These are phyloP conservation scores for Macheiramphus alcinus DNA, from an alignment of 2,113 vertebrate species.

Conservation along the genomic window DNA sequence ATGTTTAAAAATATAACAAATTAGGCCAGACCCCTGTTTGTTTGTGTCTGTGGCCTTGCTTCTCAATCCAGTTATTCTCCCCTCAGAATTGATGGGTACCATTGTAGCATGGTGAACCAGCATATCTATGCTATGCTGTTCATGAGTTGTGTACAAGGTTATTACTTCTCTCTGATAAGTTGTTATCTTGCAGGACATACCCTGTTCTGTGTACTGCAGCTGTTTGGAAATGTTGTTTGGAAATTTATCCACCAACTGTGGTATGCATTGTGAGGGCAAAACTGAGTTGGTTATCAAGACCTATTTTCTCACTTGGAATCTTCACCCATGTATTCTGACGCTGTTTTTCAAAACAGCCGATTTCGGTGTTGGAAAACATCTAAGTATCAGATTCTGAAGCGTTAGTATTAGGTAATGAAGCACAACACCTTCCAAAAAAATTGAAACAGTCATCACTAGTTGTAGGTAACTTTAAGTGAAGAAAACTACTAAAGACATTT, in stretches of 20 bases:
- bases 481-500: background rate
- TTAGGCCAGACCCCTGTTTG: background rate
- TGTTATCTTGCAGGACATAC: background rate
- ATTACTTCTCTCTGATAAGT: background rate
- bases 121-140: background rate
- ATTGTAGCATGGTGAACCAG: background rate
- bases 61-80: background rate
- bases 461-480: background rate
- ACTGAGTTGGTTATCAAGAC: background rate
- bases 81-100: background rate
- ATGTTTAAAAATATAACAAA: background rate
- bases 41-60: background rate
- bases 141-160: background rate
- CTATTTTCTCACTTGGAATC: background rate
- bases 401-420: background rate
- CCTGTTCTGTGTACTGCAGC: background rate
- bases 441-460: background rate
- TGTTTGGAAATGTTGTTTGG: fast-evolving
- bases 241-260: background rate
- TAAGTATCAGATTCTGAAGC: background rate
- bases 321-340: background rate
- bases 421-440: background rate
- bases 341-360: background rate
- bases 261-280: background rate
- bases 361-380: background rate